Evolutionary conservation across 2,888 invertebrate genomes (phyloP).

Genomic region (Pristionchus exspectatus): DNA sequence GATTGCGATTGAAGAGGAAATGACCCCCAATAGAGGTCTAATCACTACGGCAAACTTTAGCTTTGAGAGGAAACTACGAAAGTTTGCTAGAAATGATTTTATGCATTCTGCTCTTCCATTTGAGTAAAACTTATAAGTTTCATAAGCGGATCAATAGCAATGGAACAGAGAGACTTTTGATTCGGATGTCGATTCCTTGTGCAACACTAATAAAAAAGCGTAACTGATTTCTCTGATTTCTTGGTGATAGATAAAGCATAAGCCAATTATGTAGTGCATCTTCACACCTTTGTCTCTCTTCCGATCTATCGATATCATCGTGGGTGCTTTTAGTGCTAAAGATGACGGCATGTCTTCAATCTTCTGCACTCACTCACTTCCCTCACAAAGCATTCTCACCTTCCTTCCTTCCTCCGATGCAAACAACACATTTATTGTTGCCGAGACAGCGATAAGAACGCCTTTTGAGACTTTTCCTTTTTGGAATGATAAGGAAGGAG

Average conservation of each 20-base stretch:
- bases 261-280: no score
- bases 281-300: not conserved
- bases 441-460: not conserved
- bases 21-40: not conserved
- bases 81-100: not conserved
- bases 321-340: not conserved
- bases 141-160: not conserved
- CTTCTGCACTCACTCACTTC: not conserved
- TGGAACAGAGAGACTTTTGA: no score
- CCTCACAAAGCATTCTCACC: not conserved
- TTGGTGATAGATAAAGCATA: no score
- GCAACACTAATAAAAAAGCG: no score
- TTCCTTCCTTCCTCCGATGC: conserved; percentile 1
- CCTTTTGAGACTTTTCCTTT: not conserved
- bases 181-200: no score
- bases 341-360: not conserved
- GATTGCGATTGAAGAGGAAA: not conserved
- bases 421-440: conserved; percentile 43
- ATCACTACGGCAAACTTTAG: not conserved
- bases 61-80: not conserved
- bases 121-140: not conserved
- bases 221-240: no score
- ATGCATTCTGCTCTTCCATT: no score
- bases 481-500: not conserved
- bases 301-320: not conserved